phyloP scores from a whole-genome alignment of 2,797 vertebrate genomes.

The Trichosurus vulpecula region DNA sequence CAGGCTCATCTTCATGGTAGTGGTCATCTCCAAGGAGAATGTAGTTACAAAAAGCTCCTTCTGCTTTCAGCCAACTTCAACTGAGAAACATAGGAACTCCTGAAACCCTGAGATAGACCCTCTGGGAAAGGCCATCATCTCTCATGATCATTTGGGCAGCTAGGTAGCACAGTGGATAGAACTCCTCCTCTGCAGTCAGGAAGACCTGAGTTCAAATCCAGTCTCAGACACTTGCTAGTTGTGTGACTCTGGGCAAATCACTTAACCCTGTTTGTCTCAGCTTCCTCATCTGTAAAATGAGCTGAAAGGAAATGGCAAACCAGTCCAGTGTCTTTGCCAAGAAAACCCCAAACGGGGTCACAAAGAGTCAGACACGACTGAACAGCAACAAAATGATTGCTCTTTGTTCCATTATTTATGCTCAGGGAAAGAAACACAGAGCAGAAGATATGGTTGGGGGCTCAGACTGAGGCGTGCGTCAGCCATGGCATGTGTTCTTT shows the following conservation, averaged over 20 bases:
- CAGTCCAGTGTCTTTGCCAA: background rate
- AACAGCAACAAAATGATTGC: background rate
- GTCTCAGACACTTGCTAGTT: background rate
- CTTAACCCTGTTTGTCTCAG: background rate
- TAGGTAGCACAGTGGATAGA: background rate
- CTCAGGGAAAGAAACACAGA: background rate
- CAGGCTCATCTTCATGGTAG: background rate
- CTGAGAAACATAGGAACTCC: background rate
- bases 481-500: background rate
- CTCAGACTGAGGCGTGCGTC: background rate
- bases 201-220: background rate
- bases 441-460: background rate
- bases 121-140: background rate
- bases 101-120: background rate
- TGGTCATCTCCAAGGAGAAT: background rate
- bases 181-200: background rate
- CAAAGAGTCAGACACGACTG: background rate
- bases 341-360: background rate
- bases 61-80: background rate
- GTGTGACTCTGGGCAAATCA: background rate
- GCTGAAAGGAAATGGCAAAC: background rate
- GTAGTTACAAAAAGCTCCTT: background rate
- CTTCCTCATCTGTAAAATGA: background rate
- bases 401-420: background rate
- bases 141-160: background rate